Conservation (phyloP, 2,888 invertebrate species). For the Fragum sueziense region DNA sequence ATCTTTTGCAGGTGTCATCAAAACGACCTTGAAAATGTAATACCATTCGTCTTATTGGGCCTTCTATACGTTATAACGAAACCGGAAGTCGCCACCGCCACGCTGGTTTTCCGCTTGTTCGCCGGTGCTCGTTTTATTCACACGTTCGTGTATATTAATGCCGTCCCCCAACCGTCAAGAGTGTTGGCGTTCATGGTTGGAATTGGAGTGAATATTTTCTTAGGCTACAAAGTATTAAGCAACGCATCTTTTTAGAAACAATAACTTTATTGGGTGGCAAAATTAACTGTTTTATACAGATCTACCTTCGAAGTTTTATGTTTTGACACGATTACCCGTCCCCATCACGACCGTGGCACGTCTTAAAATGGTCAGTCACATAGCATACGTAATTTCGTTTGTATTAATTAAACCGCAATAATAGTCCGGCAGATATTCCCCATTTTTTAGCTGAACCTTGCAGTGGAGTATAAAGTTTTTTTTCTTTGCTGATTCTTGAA, state of each 20-base stretch:
- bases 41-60: conserved; percentile 86
- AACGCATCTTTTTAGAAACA: not conserved
- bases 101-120: conserved; percentile 85
- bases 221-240: conserved; percentile 80
- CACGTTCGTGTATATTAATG: conserved; percentile 87
- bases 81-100: conserved; percentile 84
- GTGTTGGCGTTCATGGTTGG: conserved; percentile 83
- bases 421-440: too few species aligned
- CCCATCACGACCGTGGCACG: too few species aligned
- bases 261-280: too few species aligned
- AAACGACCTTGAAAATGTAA: conserved; percentile 89
- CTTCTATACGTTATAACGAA: conserved; percentile 86
- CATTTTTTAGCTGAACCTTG: too few species aligned
- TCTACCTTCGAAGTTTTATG: too few species aligned
- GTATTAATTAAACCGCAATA: too few species aligned
- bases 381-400: too few species aligned
- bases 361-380: too few species aligned
- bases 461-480: too few species aligned
- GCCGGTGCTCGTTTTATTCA: conserved; percentile 85
- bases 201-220: conserved; percentile 83
- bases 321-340: too few species aligned
- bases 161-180: conserved; percentile 86
- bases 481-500: too few species aligned
- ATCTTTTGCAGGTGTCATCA: conserved; percentile 88
- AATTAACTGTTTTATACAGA: too few species aligned